Evolutionary conservation across 2,888 invertebrate genomes (phyloP).

Genomic region (Drosophila fulvimacula): DNA sequence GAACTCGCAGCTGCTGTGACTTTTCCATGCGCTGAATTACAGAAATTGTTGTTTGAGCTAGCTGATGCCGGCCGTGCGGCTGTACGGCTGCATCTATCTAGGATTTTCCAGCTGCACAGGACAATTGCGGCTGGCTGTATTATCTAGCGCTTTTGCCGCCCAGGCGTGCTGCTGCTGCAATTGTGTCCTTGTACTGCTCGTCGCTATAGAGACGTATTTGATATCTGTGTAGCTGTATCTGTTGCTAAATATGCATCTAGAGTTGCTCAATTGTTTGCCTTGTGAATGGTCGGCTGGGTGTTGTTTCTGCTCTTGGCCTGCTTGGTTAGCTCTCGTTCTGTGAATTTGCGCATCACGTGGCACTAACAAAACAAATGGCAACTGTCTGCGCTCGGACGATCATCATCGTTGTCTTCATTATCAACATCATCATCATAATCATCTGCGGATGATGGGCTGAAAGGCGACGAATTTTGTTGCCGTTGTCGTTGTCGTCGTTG

Average conservation of each 20-base stretch:
- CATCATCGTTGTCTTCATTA: conserved; percentile 24
- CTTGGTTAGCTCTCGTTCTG: conserved; percentile 64
- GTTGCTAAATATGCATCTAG: conserved; percentile 50
- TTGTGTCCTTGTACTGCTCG: conserved; percentile 6
- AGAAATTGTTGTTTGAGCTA: conserved; percentile 39
- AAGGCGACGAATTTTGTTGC: conserved; percentile 53
- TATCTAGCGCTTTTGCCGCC: conserved; percentile 52
- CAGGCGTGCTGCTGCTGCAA: conserved; percentile 37
- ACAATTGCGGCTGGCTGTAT: conserved; percentile 44
- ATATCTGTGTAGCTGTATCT: conserved; percentile 34
- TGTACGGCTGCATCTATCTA: conserved; percentile 43
- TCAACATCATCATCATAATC: conserved; percentile 24
- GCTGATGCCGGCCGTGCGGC: conserved; percentile 27
- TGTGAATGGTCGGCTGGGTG: conserved; percentile 51
- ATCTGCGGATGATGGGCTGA: conserved; percentile 17
- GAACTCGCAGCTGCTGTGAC: conserved; percentile 33
- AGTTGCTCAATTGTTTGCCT: conserved; percentile 53
- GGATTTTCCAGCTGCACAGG: conserved; percentile 40
- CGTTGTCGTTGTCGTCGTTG: conserved; percentile 19
- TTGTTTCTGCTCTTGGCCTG: conserved; percentile 72
- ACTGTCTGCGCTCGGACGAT: conserved; percentile 52
- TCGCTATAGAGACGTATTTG: conserved; percentile 30
- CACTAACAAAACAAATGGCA: conserved; percentile 62
- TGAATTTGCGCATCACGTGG: conserved; percentile 76
- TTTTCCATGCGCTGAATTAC: conserved; percentile 33